These are phyloP conservation scores for Drosophila pandora DNA, from an alignment of 1,140 invertebrate species.

Conservation along the genomic window DNA sequence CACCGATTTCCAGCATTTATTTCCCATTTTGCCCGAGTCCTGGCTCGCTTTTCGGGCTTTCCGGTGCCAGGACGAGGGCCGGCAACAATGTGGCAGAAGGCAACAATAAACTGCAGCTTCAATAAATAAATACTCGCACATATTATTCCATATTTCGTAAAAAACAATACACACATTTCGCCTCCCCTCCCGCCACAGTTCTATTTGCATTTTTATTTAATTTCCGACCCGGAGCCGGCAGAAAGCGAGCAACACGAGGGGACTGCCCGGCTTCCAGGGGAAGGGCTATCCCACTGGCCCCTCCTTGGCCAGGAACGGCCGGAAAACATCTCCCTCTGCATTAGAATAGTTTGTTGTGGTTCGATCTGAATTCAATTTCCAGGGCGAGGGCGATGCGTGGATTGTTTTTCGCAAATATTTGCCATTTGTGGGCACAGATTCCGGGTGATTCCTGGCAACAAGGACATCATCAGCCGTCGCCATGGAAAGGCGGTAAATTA, in stretches of 20 bases:
- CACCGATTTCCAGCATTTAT: slow-evolving; percentile 23
- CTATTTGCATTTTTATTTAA: slow-evolving; percentile 47
- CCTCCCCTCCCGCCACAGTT: background rate
- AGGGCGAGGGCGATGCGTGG: slow-evolving; percentile 1
- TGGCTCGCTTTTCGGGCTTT: background rate
- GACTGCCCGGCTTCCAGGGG: no score
- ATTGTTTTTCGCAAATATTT: slow-evolving; percentile 47
- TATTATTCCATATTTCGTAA: slow-evolving; percentile 40
- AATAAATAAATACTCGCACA: slow-evolving; percentile 45
- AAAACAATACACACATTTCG: slow-evolving; percentile 11
- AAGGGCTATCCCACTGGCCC: no score
- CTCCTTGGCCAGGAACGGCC: no score
- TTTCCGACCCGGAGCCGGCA: slow-evolving; percentile 26
- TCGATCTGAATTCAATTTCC: no score
- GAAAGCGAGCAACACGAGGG: no score
- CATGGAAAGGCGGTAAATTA: slow-evolving; percentile 13
- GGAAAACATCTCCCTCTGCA: no score
- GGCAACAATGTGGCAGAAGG: slow-evolving; percentile 34
- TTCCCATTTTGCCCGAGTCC: slow-evolving; percentile 14
- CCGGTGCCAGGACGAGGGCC: no score
- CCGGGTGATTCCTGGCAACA: slow-evolving; percentile 17
- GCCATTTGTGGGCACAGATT: slow-evolving; percentile 22
- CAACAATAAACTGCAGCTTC: slow-evolving; percentile 38
- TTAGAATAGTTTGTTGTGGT: background rate
- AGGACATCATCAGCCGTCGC: slow-evolving; percentile 33